A percentile compares a stretch with the other conserved stretches of the same genome.
Conservation (phyloP, 1,140 invertebrate species). For the Neodiprion fabricii region DNA sequence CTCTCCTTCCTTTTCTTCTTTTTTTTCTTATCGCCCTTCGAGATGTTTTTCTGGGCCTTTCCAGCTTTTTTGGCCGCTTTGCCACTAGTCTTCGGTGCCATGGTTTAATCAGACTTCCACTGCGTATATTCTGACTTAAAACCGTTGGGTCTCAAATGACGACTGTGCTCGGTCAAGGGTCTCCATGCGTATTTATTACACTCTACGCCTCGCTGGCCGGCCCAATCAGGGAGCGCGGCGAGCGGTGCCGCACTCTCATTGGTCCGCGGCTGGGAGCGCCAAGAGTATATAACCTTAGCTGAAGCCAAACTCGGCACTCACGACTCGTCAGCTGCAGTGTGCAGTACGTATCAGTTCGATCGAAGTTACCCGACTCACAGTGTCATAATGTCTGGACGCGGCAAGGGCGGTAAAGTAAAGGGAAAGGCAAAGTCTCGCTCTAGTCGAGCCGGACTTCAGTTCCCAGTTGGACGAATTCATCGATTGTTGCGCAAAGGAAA, state of each 20-base stretch:
- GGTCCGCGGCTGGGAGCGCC: background rate
- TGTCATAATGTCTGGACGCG: slow-evolving; percentile 63
- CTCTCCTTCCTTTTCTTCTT: slow-evolving; percentile 68
- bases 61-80: slow-evolving; percentile 64
- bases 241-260: background rate
- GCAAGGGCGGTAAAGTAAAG: slow-evolving; percentile 70
- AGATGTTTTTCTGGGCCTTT: slow-evolving; percentile 65
- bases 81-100: slow-evolving; percentile 60
- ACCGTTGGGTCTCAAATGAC: too few relatives aligned
- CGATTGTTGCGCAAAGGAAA: slow-evolving; percentile 73
- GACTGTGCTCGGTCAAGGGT: background rate
- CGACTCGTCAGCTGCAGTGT: background rate
- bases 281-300: background rate
- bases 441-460: slow-evolving; percentile 71
- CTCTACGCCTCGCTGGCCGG: background rate
- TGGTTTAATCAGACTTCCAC: slow-evolving; percentile 29
- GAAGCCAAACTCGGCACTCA: too few relatives aligned
- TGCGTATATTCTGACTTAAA: background rate
- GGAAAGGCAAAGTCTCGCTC: slow-evolving; percentile 70
- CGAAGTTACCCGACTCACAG: slow-evolving; percentile 16
- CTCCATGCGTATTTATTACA: background rate
- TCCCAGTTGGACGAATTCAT: slow-evolving; percentile 76
- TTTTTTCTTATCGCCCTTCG: slow-evolving; percentile 63
- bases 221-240: background rate
- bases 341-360: background rate